A percentile compares a stretch with the other conserved stretches of the same genome.
Conservation (phyloP, 2,113 vertebrate species). For the Pleuronectes platessa region DNA sequence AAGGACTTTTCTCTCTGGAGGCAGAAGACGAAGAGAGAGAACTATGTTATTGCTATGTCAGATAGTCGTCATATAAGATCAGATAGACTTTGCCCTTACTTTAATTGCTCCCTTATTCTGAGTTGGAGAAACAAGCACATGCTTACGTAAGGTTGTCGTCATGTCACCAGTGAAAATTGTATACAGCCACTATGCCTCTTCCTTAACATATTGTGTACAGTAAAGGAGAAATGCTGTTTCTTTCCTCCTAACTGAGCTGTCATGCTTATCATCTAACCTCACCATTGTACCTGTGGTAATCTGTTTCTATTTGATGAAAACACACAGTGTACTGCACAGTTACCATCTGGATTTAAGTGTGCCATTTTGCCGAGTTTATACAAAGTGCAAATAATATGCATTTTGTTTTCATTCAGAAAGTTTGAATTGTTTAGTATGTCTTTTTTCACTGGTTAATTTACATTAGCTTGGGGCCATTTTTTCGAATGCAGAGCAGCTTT, state of each 20-base stretch:
- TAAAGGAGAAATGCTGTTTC: conserved; percentile 47
- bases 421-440: neutral
- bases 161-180: conserved; percentile 67
- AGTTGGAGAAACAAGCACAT: conserved; percentile 70
- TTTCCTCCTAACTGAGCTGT: conserved; percentile 16
- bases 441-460: neutral
- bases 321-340: neutral
- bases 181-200: conserved; percentile 59
- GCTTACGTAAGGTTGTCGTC: conserved; percentile 75
- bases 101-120: conserved; percentile 56
- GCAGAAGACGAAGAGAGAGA: conserved; percentile 21
- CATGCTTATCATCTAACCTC: conserved; percentile 8
- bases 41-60: conserved; percentile 39
- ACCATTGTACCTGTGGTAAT: conserved; percentile 5
- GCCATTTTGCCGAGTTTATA: neutral
- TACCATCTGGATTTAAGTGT: neutral
- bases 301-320: neutral
- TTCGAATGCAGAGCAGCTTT: neutral
- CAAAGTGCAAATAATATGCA: neutral
- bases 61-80: conserved; percentile 55
- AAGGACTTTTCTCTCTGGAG: conserved; percentile 28
- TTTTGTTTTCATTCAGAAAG: neutral
- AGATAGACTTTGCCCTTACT: conserved; percentile 61
- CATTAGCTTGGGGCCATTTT: neutral
- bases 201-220: no score